Conservation (phyloP, 2,113 vertebrate species). For the Piprites chloris region DNA sequence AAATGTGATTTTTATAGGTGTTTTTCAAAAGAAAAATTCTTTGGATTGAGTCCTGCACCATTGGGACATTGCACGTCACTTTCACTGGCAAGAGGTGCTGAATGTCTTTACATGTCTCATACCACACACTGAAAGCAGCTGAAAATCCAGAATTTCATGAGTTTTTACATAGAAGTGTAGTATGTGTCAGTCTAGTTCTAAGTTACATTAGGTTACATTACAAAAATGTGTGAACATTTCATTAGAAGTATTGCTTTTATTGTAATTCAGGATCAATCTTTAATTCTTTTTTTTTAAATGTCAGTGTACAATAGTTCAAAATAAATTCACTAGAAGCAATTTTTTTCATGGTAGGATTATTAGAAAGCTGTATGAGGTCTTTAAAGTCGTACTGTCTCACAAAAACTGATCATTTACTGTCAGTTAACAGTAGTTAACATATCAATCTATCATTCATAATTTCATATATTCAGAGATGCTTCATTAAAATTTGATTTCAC, state of each 20-base stretch:
- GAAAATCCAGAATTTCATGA: neutral
- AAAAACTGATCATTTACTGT: neutral
- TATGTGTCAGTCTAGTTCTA: neutral
- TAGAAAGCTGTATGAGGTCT: neutral
- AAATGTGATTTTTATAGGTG: neutral
- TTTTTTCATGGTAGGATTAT: neutral
- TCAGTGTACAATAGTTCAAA: neutral
- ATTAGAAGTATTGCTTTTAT: neutral
- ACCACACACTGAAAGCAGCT: neutral
- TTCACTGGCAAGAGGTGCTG: neutral
- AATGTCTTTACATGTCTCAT: neutral
- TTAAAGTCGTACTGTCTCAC: neutral
- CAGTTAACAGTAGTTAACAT: neutral
- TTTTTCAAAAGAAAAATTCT: neutral
- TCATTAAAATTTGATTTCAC: conserved; percentile 9
- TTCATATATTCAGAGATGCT: neutral
- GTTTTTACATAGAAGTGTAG: neutral
- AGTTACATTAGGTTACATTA: neutral
- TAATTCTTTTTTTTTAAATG: neutral
- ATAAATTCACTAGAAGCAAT: neutral
- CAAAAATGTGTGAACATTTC: neutral
- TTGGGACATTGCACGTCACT: neutral
- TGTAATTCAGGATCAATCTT: neutral
- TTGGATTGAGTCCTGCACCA: neutral
- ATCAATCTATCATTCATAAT: neutral